Evolutionary conservation across 2,888 invertebrate genomes (phyloP).

Genomic region (Eudemis profundana): DNA sequence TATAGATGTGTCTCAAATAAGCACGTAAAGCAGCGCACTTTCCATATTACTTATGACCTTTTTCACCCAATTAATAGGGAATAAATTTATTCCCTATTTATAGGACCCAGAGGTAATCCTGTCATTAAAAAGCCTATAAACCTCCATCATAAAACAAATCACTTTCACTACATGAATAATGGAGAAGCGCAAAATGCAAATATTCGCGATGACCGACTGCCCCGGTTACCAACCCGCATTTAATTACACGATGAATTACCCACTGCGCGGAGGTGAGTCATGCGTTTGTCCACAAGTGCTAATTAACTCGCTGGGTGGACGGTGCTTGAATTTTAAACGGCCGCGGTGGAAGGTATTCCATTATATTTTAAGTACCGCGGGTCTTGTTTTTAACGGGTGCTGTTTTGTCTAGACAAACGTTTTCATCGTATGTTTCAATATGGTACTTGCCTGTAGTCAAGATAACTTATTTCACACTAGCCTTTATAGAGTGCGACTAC

Average conservation of each 20-base stretch:
- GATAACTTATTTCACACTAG: too few relatives aligned
- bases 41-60: too few relatives aligned
- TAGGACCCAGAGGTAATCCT: not conserved
- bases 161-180: slow-evolving; percentile 42
- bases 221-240: slow-evolving; percentile 29
- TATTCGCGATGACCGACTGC: slow-evolving; percentile 42
- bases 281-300: slow-evolving; percentile 39
- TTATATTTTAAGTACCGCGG: not conserved
- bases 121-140: slow-evolving; percentile 30
- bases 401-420: too few relatives aligned
- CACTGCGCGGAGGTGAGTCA: slow-evolving; percentile 30
- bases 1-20: too few relatives aligned
- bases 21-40: too few relatives aligned
- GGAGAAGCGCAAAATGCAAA: slow-evolving; percentile 39
- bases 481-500: too few relatives aligned
- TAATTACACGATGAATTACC: slow-evolving; percentile 39
- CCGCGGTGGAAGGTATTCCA: slow-evolving; percentile 1
- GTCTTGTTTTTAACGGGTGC: too few relatives aligned
- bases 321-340: slow-evolving; percentile 34
- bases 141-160: slow-evolving; percentile 43
- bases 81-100: not conserved
- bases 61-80: not conserved
- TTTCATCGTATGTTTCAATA: too few relatives aligned
- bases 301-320: slow-evolving; percentile 33
- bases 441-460: too few relatives aligned